Base-by-base conservation (phyloP, 2,888 invertebrate species). In the Prenolepis imparis region DNA sequence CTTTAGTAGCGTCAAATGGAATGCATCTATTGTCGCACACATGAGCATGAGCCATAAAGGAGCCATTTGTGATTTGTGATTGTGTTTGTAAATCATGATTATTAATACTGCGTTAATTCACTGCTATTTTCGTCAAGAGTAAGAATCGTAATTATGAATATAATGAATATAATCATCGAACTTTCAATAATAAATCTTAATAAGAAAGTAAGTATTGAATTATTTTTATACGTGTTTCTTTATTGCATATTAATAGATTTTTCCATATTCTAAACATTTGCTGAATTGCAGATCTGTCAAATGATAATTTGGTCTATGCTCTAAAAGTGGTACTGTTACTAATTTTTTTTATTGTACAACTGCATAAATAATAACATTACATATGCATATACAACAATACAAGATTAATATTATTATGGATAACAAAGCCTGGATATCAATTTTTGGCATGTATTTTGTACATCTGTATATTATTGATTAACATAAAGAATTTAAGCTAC, bases 261-360 rank as follows among this genome's bases (percentile, higher is more conserved):
- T 44, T n/a, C 5, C 15, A 5, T 72, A 32, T 72, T 15, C 32
- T 57, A 59, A 78, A 32, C 24, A 59, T 48, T 59, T 73, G 72
- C 36, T n/a, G 52, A 63, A 21, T 86, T 88, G 18, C 78, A 89
- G 88, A 86, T 88, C 52, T 73, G 21, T 84, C 88, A 87, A 89
- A 88, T 82, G 84, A 88, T 86, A 82, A 86, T 67, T 59, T 88
- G 85, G 82, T 84, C 88, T 36, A 87, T 87, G 61, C 87, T 86
- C 80, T 91, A 91, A 86, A 82, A 68, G 52, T 73, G 55, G 39
- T 41, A 70, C 44, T 73, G 24, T 64, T 32, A 63, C n/a, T 39
- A 59, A 75, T 39, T 52, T 32, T 21, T 78, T 66, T 28, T 21
- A 36, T 78, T 24, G 59, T 59, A 78, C 57, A 78, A 68, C 11